These are phyloP conservation scores for Coenobita brevimanus DNA, from an alignment of 1,140 invertebrate species.

Conservation along the genomic window DNA sequence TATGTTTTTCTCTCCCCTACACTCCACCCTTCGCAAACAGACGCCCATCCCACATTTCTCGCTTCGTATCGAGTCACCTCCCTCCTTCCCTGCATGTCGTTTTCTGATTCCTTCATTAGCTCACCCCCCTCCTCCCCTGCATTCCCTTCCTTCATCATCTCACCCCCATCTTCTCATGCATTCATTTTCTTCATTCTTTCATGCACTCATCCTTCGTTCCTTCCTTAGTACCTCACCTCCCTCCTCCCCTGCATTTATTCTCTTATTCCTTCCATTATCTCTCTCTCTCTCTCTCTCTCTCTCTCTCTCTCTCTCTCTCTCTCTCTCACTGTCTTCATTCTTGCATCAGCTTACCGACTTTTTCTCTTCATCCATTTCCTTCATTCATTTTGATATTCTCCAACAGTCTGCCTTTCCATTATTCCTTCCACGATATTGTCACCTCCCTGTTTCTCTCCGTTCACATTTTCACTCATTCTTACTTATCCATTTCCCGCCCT, in stretches of 20 bases:
- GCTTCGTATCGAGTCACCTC: neutral
- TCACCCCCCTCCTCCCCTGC: neutral
- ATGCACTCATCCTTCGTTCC: neutral
- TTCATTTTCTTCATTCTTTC: neutral
- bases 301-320: neutral
- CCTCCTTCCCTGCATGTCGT: neutral
- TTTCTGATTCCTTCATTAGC: neutral
- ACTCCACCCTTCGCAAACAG: neutral
- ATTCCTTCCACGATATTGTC: too few species aligned
- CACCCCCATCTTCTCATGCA: neutral
- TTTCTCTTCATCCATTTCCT: too few species aligned
- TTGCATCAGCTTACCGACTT: too few species aligned
- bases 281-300: neutral
- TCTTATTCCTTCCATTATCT: neutral
- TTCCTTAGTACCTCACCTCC: constrained; percentile 7
- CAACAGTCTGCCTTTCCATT: too few species aligned
- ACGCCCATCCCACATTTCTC: neutral
- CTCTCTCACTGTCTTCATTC: too few species aligned
- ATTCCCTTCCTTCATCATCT: neutral
- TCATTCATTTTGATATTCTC: too few species aligned
- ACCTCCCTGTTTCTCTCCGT: too few species aligned
- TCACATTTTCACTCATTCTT: too few species aligned
- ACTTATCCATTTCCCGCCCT: too few species aligned
- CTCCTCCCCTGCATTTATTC: neutral
- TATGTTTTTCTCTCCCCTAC: neutral